Evolutionary conservation across 2,113 vertebrate genomes (phyloP).

Genomic region (Malaclemys terrapin): DNA sequence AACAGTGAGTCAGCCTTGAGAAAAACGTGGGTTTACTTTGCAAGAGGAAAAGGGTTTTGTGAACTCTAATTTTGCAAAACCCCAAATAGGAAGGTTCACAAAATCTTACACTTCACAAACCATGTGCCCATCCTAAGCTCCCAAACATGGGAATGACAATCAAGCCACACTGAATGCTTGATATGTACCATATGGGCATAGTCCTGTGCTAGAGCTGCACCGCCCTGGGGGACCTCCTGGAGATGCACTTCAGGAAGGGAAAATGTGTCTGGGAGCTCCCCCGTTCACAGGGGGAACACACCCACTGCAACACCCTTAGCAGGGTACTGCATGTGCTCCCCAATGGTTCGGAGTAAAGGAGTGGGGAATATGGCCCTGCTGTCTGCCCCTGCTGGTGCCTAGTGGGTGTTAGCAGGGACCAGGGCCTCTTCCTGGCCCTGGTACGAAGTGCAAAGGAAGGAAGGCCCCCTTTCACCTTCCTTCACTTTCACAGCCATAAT

Average conservation of each 20-base stretch:
- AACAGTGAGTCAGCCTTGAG: constrained; percentile 67
- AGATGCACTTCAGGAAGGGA: background rate
- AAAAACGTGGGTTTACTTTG: constrained; percentile 73
- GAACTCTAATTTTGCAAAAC: constrained; percentile 60
- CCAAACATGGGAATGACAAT: constrained; percentile 18
- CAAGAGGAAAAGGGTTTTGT: constrained; percentile 48
- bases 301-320: background rate
- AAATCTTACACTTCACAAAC: background rate
- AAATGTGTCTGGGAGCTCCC: background rate
- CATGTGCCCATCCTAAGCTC: background rate
- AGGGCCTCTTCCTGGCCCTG: background rate
- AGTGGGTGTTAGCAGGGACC: background rate
- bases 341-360: background rate
- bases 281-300: background rate
- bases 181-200: constrained; percentile 3
- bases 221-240: accelerated
- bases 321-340: background rate
- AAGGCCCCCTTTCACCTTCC: background rate
- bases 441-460: background rate
- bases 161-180: background rate
- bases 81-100: constrained; percentile 26
- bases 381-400: background rate
- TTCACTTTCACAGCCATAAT: background rate
- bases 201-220: background rate
- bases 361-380: background rate